These are phyloP conservation scores for Triplophysa yarkandensis DNA, from an alignment of 2,797 vertebrate genomes.

Conservation along the genomic window DNA sequence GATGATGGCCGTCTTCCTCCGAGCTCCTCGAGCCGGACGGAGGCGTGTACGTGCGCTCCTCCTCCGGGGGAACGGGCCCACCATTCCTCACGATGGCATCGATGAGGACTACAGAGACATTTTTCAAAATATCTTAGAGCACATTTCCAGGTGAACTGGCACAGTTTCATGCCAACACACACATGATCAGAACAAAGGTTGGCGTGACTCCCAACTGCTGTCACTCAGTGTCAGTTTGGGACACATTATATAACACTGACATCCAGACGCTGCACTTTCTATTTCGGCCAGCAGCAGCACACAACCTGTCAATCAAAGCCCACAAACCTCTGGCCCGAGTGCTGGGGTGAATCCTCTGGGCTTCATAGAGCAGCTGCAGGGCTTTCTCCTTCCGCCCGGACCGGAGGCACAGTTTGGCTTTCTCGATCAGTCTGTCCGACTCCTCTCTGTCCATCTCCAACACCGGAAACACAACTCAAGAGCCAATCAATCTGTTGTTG, in stretches of 20 bases:
- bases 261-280: conserved; percentile 58
- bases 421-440: conserved; percentile 79
- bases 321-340: conserved; percentile 81
- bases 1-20: conserved; percentile 66
- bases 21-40: conserved; percentile 74
- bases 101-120: conserved; percentile 77
- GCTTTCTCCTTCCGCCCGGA: conserved; percentile 78
- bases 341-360: conserved; percentile 78
- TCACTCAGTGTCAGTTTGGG: background rate
- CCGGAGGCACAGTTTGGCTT: conserved; percentile 80
- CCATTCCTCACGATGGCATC: conserved; percentile 84
- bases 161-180: no score
- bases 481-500: conserved; percentile 32
- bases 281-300: conserved; percentile 51
- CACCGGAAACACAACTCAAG: conserved; percentile 40
- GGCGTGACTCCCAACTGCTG: no score
- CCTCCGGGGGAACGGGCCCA: conserved; percentile 67
- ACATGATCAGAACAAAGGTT: no score
- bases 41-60: conserved; percentile 67
- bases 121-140: background rate
- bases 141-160: no score
- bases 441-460: conserved; percentile 79
- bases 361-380: conserved; percentile 77
- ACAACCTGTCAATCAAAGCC: conserved; percentile 49
- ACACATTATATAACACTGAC: conserved; percentile 45